These are phyloP conservation scores for Monochamus saltuarius DNA, from an alignment of 1,140 invertebrate genomes.

Conservation along the genomic window DNA sequence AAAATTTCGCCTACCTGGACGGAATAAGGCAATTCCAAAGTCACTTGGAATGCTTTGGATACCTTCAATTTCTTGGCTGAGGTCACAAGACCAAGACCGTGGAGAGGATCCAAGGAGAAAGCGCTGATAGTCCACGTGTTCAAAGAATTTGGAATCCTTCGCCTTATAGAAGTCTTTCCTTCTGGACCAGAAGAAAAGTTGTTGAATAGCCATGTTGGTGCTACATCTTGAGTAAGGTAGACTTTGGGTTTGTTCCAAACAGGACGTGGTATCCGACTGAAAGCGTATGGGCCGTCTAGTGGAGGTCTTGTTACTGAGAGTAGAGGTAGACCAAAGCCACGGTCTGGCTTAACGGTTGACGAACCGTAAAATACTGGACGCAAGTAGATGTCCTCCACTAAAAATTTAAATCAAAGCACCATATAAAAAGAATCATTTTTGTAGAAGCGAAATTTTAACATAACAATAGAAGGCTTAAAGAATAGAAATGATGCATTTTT, in stretches of 20 bases:
- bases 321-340: slow-evolving; percentile 55
- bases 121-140: slow-evolving; percentile 89
- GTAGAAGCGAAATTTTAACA: too few species aligned
- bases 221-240: slow-evolving; percentile 72
- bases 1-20: slow-evolving; percentile 90
- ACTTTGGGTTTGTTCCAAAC: slow-evolving; percentile 77
- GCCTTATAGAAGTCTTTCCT: slow-evolving; percentile 59
- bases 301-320: slow-evolving; percentile 74
- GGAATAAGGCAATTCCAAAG: slow-evolving; percentile 80
- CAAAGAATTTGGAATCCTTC: slow-evolving; percentile 81
- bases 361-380: slow-evolving; percentile 52
- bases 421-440: too few species aligned
- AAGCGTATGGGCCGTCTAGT: slow-evolving; percentile 84
- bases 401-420: slow-evolving; percentile 20
- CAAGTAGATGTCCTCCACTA: slow-evolving; percentile 50
- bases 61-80: slow-evolving; percentile 75
- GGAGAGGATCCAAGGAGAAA: slow-evolving; percentile 83
- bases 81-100: slow-evolving; percentile 81
- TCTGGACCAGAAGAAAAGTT: slow-evolving; percentile 71
- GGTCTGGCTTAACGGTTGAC: slow-evolving; percentile 60
- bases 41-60: slow-evolving; percentile 86
- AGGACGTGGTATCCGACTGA: slow-evolving; percentile 80
- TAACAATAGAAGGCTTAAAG: too few species aligned
- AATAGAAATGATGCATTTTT: too few species aligned
- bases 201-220: slow-evolving; percentile 80